These are phyloP conservation scores for Balaeniceps rex DNA, from an alignment of 2,113 vertebrate genomes.

Conservation along the genomic window DNA sequence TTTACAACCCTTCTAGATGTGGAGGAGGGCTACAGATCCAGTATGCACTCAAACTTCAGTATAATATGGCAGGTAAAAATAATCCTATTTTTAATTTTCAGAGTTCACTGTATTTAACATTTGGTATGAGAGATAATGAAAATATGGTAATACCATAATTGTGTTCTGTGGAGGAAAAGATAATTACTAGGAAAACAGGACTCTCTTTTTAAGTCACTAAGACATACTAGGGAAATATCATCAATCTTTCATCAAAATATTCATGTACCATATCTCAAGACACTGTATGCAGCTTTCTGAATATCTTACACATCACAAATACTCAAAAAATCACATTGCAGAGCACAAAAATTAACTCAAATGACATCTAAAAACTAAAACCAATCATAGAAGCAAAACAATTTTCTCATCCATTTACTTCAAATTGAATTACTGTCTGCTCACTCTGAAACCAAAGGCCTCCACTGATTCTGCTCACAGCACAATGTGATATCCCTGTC, in stretches of 20 bases:
- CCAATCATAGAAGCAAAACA: neutral
- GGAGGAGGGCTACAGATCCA: neutral
- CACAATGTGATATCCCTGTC: neutral
- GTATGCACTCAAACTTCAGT: neutral
- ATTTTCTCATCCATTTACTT: neutral
- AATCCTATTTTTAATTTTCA: neutral
- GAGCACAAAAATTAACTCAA: neutral
- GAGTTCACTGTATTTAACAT: neutral
- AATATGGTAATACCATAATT: neutral
- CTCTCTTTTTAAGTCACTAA: neutral
- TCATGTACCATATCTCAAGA: neutral
- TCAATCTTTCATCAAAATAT: neutral
- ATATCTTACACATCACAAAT: neutral
- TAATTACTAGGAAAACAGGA: neutral
- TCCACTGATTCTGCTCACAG: neutral
- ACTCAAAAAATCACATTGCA: neutral
- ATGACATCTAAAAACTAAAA: neutral
- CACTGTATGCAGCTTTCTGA: neutral
- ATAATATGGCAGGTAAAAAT: neutral
- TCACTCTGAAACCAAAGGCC: neutral
- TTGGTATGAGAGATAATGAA: neutral
- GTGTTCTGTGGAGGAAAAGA: neutral
- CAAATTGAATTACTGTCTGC: neutral
- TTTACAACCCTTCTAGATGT: neutral
- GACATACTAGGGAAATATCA: neutral